phyloP scores from a whole-genome alignment of 2,113 vertebrate genomes.

The Ictidomys tridecemlineatus region DNA sequence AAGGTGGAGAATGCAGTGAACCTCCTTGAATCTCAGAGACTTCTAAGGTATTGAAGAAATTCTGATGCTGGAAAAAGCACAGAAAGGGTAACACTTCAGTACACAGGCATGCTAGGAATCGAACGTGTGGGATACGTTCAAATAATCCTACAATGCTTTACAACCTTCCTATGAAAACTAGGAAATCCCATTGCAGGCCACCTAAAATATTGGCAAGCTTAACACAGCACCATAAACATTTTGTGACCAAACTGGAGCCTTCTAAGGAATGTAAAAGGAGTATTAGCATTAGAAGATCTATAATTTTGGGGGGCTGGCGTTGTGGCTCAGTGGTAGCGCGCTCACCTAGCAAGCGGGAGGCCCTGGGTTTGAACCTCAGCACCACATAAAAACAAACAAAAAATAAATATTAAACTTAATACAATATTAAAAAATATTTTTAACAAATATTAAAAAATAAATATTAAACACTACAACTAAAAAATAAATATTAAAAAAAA shows the following conservation, averaged over 20 bases:
- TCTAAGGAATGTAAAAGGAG: background rate
- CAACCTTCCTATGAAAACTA: background rate
- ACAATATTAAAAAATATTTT: too few relatives aligned
- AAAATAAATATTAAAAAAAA: background rate
- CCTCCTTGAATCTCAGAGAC: background rate
- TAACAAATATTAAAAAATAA: too few relatives aligned
- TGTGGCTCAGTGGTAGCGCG: too few relatives aligned
- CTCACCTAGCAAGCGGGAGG: too few relatives aligned
- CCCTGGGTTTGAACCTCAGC: too few relatives aligned
- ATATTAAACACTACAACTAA: too few relatives aligned
- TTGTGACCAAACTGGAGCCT: background rate
- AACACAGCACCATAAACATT: background rate
- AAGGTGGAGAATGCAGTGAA: background rate
- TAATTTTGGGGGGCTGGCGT: background rate
- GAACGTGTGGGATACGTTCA: background rate
- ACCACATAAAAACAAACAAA: too few relatives aligned
- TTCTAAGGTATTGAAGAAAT: background rate
- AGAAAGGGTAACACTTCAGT: background rate
- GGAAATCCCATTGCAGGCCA: background rate
- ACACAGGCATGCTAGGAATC: background rate
- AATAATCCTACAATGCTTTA: background rate
- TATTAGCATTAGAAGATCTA: background rate
- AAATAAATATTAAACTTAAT: too few relatives aligned
- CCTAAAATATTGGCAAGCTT: background rate
- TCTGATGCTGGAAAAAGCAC: background rate